Evolutionary conservation across 2,888 invertebrate genomes (phyloP), one percentile per base, ranked within the genome.

Genomic region (Notodromas monacha): DNA sequence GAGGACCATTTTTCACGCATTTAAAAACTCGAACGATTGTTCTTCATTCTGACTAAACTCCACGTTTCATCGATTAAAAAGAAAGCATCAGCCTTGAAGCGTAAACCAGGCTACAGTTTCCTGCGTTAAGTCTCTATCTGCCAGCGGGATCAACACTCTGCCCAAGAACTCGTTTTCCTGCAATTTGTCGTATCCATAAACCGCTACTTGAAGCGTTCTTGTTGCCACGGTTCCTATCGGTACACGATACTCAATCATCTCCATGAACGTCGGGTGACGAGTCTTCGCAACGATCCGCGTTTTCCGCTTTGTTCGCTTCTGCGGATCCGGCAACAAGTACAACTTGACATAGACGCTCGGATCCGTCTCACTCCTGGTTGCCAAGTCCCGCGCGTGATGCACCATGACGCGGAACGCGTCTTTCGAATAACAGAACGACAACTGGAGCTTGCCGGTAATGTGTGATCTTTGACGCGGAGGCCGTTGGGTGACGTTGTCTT

Each of bases 241-340:
- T 54, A 81, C 61, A 35, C 77, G 61, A 44, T 84, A 86, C 45
- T 76, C 76, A 47, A 86, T 74, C 70, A 79, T 79, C 58, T 86
- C 81, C 76, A 92, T 89, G 52, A 84, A 92, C 12, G 84, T 81
- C 1, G 92, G 92, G 50, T 86, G 79, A 42, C 76, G 74, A 45
- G 74, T 77, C 39, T 72, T 68, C 41, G 69, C 68, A 2, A 84
- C 65, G 2, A 84, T 74, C 51, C 79, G 74, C 1, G 92, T 92
- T 53, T 96, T 96, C 31, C 81, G 59, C 51, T 96, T 96, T 11
- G 89, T 86, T 38, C 63, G 65, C 52, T 86, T 86, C 33, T 65
- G 64, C 13, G 68, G 65, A 49, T 92, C 89, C 5, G 92, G 89
- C 40, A 76, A 64, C 34, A 96, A 56, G 50, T 92, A 92, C 31